Conservation (phyloP, 2,888 invertebrate genomes). For the Leucania comma region DNA sequence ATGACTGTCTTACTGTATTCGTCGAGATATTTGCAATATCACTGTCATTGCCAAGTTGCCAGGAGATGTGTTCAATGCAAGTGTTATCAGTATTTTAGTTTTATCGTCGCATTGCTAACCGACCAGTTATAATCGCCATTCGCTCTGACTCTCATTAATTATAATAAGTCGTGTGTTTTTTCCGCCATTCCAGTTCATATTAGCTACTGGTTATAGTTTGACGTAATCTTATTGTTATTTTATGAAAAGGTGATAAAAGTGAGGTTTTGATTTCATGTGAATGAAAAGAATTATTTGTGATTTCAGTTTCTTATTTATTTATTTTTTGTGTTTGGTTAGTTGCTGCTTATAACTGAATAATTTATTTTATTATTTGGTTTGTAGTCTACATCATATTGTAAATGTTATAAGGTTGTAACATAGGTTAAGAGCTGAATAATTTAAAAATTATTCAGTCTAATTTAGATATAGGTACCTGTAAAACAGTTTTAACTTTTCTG, state of each 20-base stretch:
- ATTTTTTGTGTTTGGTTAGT: neutral
- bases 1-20: conserved; percentile 9
- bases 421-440: neutral
- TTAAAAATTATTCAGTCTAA: neutral
- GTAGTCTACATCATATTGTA: neutral
- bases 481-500: too few relatives aligned
- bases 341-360: neutral
- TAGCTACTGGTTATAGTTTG: conserved; percentile 14
- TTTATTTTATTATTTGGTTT: neutral
- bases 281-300: neutral
- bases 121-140: conserved; percentile 11
- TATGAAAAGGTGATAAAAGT: neutral
- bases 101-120: conserved; percentile 40
- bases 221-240: conserved; percentile 17
- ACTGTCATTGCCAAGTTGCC: conserved; percentile 24
- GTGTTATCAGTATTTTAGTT: conserved; percentile 34
- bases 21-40: conserved; percentile 28
- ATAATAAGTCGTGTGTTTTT: conserved; percentile 23
- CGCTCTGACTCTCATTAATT: conserved; percentile 27
- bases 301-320: neutral
- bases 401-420: neutral
- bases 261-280: neutral
- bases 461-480: too few relatives aligned
- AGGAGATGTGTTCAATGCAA: conserved; percentile 30
- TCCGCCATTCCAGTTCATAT: conserved; percentile 30